Evolutionary conservation across 2,888 invertebrate genomes (phyloP), one percentile per base, ranked within the genome.

Genomic region (Drosophila cognata): DNA sequence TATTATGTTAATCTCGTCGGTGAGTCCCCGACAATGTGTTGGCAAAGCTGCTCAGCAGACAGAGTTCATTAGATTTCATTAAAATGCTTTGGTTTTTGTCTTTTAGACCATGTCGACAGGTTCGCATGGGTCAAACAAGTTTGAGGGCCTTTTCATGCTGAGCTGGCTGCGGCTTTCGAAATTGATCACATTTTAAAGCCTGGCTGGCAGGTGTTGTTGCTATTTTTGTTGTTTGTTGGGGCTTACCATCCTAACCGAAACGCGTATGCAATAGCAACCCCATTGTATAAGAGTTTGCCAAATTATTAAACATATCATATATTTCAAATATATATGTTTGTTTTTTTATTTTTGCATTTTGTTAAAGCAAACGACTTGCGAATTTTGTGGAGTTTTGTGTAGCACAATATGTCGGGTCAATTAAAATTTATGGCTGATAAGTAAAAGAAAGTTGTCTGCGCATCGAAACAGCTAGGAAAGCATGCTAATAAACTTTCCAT

Each of bases 1-100:
- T 87, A 81, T 77, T 82, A 87, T 87, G 85, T 55, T 84, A 85
- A 85, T 84, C 71, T 65, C 11, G 29, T 55, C 55, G 79, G 76
- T 71, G 70, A 77, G 70, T 83, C 77, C 81, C 86, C 81, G 71
- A 31, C 67, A 57, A 61, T 41, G 36, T 71, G 48, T 56, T 69
- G 51, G 36, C 43, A 69, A 67, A 68, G 41, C 58, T n/a, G 29
- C 46, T 8, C 4, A 7, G 1, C 28, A 28, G 10, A 50, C 38
- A 29, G 29, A 75, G 75, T 67, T 73, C 79, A 79, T 76, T 65
- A 66, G 71, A 66, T 69, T 79, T 79, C 58, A 73, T 79, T 79
- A 76, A 79, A 71, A 73, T 73, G 64, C 63, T 72, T 77, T 58
- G 41, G 64, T 51, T 21, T 58, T 29, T 50, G 28, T 13, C 60